Evolutionary conservation across 2,888 invertebrate genomes (phyloP).

Genomic region (Siphonodentalium dalli): DNA sequence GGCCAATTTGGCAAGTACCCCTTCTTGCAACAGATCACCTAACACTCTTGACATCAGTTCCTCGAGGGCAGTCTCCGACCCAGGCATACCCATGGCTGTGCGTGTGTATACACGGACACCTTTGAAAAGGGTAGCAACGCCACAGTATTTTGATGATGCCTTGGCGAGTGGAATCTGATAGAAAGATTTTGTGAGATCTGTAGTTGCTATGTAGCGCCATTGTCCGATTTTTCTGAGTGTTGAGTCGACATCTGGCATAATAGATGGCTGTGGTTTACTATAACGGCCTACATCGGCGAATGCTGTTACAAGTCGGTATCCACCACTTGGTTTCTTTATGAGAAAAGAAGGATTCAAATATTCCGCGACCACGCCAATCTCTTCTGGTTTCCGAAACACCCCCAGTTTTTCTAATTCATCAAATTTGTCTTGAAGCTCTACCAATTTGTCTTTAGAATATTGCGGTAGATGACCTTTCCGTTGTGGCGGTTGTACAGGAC

Average conservation of each 20-base stretch:
- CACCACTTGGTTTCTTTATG: slow-evolving; percentile 19
- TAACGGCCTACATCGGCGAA: slow-evolving; percentile 21
- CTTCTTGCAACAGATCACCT: slow-evolving; percentile 15
- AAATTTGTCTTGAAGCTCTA: slow-evolving; percentile 24
- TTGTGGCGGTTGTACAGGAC: slow-evolving; percentile 24
- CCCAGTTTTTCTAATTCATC: slow-evolving; percentile 19
- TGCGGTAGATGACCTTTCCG: no score
- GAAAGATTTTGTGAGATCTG: slow-evolving; percentile 21
- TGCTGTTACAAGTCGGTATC: slow-evolving; percentile 25
- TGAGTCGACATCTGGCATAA: slow-evolving; percentile 1
- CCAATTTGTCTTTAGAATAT: slow-evolving; percentile 15
- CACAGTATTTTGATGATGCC: slow-evolving; percentile 10
- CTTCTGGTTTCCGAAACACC: slow-evolving; percentile 23
- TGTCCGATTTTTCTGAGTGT: slow-evolving; percentile 18
- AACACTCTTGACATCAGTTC: slow-evolving; percentile 21
- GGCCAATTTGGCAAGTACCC: slow-evolving; percentile 15
- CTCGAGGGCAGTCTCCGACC: slow-evolving; percentile 23
- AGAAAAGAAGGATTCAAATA: slow-evolving; percentile 32
- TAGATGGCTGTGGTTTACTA: slow-evolving; percentile 21
- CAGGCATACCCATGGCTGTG: slow-evolving; percentile 29
- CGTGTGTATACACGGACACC: slow-evolving; percentile 18
- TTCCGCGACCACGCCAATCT: slow-evolving; percentile 20
- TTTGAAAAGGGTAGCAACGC: slow-evolving; percentile 9
- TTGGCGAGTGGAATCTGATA: slow-evolving; percentile 19
- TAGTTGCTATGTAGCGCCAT: slow-evolving; percentile 24